Percentiles rank a stretch among this genome's conserved stretches.
phyloP scores from a whole-genome alignment of 1,140 invertebrate species.

The Diuraphis noxia region DNA sequence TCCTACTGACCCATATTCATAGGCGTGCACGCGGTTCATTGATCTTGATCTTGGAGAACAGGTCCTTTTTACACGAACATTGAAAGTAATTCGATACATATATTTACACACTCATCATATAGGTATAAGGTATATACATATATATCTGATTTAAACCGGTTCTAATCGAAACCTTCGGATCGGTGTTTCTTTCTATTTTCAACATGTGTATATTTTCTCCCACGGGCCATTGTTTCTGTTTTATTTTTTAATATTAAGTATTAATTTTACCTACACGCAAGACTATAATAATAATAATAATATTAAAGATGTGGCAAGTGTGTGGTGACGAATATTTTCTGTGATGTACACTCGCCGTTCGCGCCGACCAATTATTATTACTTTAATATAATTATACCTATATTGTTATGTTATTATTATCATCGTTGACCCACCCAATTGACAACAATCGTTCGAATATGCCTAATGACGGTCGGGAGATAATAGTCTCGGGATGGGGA shows the following conservation, averaged over 20 bases:
- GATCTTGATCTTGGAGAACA: slow-evolving; percentile 52
- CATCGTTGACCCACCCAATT: neutral
- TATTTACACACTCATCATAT: neutral
- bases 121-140: too few relatives aligned
- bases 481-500: neutral
- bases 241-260: neutral
- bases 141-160: slow-evolving; percentile 49
- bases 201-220: slow-evolving; percentile 34
- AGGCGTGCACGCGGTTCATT: slow-evolving; percentile 14
- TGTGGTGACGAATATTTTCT: neutral
- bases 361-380: neutral
- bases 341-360: neutral
- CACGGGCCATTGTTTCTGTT: neutral
- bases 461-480: neutral
- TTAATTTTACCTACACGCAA: neutral
- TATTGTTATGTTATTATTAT: neutral
- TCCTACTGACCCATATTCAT: slow-evolving; percentile 38
- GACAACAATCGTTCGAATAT: neutral
- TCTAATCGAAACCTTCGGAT: slow-evolving; percentile 33
- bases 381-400: neutral
- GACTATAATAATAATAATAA: neutral
- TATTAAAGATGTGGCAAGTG: neutral
- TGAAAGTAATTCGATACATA: slow-evolving; percentile 52
- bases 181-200: slow-evolving; percentile 34
- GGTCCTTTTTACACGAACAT: slow-evolving; percentile 41